Percentiles rank a stretch among this genome's conserved stretches.
phyloP scores from a whole-genome alignment of 2,888 invertebrate species.

The Aleiodes leptofemur region DNA sequence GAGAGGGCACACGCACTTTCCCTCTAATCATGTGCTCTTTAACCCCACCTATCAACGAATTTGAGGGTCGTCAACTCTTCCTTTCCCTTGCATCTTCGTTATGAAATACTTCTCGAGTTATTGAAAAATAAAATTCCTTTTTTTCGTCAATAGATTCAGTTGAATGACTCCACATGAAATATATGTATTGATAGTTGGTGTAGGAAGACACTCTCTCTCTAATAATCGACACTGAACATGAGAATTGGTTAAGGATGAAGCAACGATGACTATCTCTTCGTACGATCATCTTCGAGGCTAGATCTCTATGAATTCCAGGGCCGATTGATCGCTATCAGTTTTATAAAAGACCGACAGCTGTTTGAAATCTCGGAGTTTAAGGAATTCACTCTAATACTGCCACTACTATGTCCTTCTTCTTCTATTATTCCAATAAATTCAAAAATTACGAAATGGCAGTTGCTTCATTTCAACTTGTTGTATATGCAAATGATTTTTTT shows the following conservation, averaged over 20 bases:
- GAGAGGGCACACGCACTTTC: conserved; percentile 52
- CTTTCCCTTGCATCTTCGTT: conserved; percentile 2
- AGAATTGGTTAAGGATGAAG: conserved; percentile 9
- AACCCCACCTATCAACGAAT: conserved; percentile 52
- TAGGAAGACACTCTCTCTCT: background rate
- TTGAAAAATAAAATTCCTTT: conserved; percentile 36
- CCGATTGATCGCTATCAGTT: conserved; percentile 9
- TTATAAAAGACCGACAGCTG: conserved; percentile 19
- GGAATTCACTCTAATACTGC: background rate
- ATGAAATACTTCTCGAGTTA: conserved; percentile 29
- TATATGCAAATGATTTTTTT: too few species aligned
- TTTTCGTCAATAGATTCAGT: conserved; percentile 27
- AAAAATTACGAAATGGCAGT: too few species aligned
- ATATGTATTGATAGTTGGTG: background rate
- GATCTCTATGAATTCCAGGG: conserved; percentile 1
- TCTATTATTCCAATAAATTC: too few species aligned
- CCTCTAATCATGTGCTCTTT: conserved; percentile 47
- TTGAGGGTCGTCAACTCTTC: conserved; percentile 38
- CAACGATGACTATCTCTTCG: conserved; percentile 5
- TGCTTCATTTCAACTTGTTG: too few species aligned
- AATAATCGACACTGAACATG: conserved; percentile 23
- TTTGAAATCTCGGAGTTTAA: conserved; percentile 7
- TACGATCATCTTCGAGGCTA: conserved; percentile 8
- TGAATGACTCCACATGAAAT: conserved; percentile 12
- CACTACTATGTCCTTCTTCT: too few species aligned